phyloP scores from a whole-genome alignment of 2,797 vertebrate species.

The Euthynnus affinis region DNA sequence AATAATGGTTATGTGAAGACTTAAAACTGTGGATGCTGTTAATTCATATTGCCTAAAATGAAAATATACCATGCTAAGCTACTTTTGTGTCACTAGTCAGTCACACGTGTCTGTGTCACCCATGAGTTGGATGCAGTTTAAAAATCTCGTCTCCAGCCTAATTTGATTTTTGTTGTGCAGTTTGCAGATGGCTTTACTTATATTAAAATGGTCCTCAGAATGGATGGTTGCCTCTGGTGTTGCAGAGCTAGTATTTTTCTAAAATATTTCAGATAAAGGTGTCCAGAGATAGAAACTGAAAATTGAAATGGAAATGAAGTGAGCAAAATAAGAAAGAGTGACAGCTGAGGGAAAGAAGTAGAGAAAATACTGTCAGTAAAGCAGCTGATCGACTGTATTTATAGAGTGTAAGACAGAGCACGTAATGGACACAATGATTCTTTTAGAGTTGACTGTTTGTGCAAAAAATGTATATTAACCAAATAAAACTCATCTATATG shows the following conservation, averaged over 20 bases:
- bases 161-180: conserved; percentile 74
- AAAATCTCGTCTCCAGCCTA: conserved; percentile 63
- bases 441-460: conserved; percentile 33
- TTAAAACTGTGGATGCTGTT: conserved; percentile 2
- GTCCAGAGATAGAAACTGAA: conserved; percentile 90
- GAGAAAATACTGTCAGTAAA: conserved; percentile 63
- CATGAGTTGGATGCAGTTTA: conserved; percentile 24
- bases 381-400: conserved; percentile 46
- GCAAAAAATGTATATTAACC: conserved; percentile 30
- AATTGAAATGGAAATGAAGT: conserved; percentile 95
- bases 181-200: conserved; percentile 64
- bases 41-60: conserved; percentile 23
- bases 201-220: conserved; percentile 67
- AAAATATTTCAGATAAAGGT: conserved; percentile 91
- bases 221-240: conserved; percentile 82
- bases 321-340: conserved; percentile 82
- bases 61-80: background rate
- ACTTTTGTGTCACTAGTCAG: conserved; percentile 24
- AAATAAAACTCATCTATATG: conserved; percentile 7
- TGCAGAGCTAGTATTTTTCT: conserved; percentile 81
- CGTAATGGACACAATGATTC: conserved; percentile 37
- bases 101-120: background rate
- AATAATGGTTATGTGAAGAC: background rate
- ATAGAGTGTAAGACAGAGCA: conserved; percentile 50
- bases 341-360: conserved; percentile 62